Base-by-base conservation (phyloP, 2,113 vertebrate species). In the Upupa epops region DNA sequence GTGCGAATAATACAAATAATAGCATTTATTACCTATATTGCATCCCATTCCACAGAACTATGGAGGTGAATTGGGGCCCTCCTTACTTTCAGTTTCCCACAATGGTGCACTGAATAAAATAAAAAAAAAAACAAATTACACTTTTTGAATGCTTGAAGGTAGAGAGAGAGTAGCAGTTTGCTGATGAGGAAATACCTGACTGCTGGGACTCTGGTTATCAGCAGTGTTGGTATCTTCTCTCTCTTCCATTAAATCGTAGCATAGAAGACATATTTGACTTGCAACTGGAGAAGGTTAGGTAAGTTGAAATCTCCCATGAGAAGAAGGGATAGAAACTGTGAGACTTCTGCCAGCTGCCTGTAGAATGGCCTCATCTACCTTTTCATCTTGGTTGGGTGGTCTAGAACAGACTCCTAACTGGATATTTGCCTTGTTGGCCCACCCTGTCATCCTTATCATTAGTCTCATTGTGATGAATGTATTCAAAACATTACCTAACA, bases 1-100 rank as follows among this genome's bases (percentile, higher is more conserved):
- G 69, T 87, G 72, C 63, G 15, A 42, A 29, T 51, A 91, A 95
- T 91, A 90, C 78, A 94, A 92, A 56, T 83, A 84, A 32, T 34
- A 61, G 42, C 37, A 37, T 89, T 81, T 83, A 64, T 84, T 82
- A 68, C 58, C 89, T 69, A 4, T 86, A 48, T 45, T 63, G 66
- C 21, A 15, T 65, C 63, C 49, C 32, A 9, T 78, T 93, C 24
- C 24, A 22, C 45, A 54, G 55, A 40, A 28, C 5, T 49, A 37
- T 19, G 32, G 11, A 51, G 5, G 7, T 45, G 60, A 21, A 34
- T 64, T 83, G 17, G 34, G 71, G 20, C 18, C 9, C 13, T 51
- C 13, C 18, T 48, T 63, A n/a, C 26, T n/a, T 89, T 79, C 6
- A 7, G 54, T 79, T 73, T 28, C 26, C 32, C 28, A 14, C 31